Evolutionary conservation across 1,140 invertebrate species (phyloP), one percentile per base, ranked within the genome.

Genomic region (Anastrepha ludens): DNA sequence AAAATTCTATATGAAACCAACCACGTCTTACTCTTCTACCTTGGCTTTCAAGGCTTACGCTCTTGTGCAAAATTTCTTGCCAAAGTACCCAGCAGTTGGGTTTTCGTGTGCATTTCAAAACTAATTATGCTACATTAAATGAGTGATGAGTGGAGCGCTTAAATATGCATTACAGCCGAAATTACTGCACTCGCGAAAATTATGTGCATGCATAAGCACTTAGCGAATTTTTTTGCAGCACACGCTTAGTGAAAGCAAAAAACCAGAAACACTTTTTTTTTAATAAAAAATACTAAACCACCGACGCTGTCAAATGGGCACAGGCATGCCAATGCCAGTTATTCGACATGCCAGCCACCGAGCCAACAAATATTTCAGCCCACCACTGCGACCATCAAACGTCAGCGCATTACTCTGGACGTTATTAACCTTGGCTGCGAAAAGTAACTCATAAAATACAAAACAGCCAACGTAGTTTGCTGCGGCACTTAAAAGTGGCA

Each of bases 141-240:
- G 74, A 55, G 74, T 41, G 47, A 81, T 20, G 74, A 81, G 74
- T 81, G 47, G 20, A 81, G 13, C 8, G 74, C 74, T 55, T 81
- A 81, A 81, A 81, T 81, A 58, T 81, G 74, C 74, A 58, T 81
- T 55, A 81, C 74, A 81, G 17, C 20, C 74, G 74, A 81, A 81
- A 81, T 81, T 81, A 81, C 47, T 81, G 74, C 47, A 81, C 74
- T 81, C 47, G 0, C 47, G 74, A 81, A 81, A 81, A 81, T 81
- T 81, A 81, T 81, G 15, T 50, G 50, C 74, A 81, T 81, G 74
- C 74, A 81, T 20, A 81, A 55, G 15, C 20, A 55, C 74, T 78
- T 50, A 50, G 47, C 74, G 17, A 67, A 7, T 67, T 29, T 67
- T 1, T 39, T 67, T 29, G 6, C 20, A 29, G 64, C 64, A 67